Conservation (phyloP, 2,113 vertebrate genomes). For the Podilymbus podiceps region DNA sequence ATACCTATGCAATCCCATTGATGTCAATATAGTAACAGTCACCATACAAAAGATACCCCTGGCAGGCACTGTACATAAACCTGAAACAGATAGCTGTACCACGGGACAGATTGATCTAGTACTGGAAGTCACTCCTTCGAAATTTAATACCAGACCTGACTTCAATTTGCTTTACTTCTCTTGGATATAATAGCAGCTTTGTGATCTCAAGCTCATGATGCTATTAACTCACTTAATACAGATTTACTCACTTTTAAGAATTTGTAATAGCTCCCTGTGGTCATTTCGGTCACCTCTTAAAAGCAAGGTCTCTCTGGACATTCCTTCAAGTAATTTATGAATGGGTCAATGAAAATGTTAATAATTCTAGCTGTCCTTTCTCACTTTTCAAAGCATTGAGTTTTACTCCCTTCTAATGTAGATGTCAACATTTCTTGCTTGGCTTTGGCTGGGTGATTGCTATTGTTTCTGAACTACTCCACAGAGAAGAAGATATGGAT, state of each 20-base stretch:
- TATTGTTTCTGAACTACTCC: neutral
- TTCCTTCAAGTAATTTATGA: slow-evolving; percentile 9
- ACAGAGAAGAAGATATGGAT: neutral
- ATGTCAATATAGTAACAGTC: neutral
- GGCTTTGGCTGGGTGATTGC: neutral
- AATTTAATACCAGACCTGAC: neutral
- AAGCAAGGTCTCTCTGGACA: neutral
- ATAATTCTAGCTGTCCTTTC: neutral
- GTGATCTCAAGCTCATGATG: neutral
- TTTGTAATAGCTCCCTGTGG: neutral
- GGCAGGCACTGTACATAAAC: neutral
- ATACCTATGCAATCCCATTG: neutral
- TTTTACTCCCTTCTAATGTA: neutral
- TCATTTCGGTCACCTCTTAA: neutral
- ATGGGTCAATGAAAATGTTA: neutral
- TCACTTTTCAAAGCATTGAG: neutral
- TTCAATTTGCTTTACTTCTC: neutral
- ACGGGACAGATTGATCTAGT: neutral
- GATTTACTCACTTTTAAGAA: slow-evolving; percentile 15
- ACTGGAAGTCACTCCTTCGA: neutral
- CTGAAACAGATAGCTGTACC: neutral
- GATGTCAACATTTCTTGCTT: neutral
- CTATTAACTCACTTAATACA: neutral
- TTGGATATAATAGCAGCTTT: neutral
- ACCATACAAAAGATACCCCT: neutral